Evolutionary conservation across 2,113 vertebrate species (phyloP).

Genomic region (Lasiurus cinereus): DNA sequence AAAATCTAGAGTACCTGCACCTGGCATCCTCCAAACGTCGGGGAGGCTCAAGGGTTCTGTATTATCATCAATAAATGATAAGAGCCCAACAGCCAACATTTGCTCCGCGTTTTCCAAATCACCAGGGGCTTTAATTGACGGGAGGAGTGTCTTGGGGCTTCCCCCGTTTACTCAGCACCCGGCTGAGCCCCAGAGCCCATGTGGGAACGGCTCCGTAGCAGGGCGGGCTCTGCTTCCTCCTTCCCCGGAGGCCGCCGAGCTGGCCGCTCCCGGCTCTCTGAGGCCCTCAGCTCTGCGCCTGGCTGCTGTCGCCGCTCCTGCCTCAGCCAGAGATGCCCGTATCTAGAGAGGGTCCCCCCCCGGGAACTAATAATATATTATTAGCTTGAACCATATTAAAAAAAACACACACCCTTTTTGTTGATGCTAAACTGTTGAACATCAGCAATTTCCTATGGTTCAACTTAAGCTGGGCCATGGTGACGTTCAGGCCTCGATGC

Average conservation of each 20-base stretch:
- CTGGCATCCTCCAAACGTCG: background rate
- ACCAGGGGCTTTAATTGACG: background rate
- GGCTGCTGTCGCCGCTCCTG: background rate
- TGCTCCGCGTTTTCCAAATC: background rate
- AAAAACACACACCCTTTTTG: background rate
- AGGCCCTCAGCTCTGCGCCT: accelerated
- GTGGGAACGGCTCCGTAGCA: background rate
- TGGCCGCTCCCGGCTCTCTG: background rate
- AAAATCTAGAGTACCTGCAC: conserved; percentile 7
- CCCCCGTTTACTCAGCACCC: background rate
- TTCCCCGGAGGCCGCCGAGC: background rate
- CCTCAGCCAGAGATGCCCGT: background rate
- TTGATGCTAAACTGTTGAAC: background rate
- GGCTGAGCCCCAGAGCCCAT: background rate
- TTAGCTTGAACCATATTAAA: background rate
- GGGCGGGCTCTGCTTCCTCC: background rate
- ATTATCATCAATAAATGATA: conserved; percentile 13
- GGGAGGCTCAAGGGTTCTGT: background rate
- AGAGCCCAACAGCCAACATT: background rate
- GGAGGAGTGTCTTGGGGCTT: background rate
- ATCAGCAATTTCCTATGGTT: background rate
- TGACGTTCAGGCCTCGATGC: background rate
- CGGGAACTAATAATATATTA: background rate
- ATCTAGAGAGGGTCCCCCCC: background rate
- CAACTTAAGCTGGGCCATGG: background rate